phyloP scores from a whole-genome alignment of 2,888 invertebrate species.

The Habrosyne pyritoides region DNA sequence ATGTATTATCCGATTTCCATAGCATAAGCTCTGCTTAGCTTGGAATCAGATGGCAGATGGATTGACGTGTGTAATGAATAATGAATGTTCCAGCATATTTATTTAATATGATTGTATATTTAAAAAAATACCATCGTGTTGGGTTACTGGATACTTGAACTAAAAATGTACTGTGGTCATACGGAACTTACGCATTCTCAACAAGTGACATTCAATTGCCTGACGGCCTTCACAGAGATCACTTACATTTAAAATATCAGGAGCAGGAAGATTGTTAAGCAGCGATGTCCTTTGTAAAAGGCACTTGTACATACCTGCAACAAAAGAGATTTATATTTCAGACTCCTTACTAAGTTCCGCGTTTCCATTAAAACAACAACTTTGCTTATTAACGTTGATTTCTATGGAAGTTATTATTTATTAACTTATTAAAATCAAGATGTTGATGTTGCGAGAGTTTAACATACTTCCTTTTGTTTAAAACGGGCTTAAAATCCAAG shows the following conservation, averaged over 20 bases:
- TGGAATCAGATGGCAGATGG: no score
- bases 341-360: neutral
- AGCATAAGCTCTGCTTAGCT: no score
- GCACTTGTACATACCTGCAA: constrained; percentile 3
- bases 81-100: no score
- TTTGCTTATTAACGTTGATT: neutral
- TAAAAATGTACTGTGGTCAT: constrained; percentile 39
- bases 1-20: no score
- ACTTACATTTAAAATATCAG: constrained; percentile 12
- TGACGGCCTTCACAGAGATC: constrained; percentile 47
- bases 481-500: neutral
- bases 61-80: no score
- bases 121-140: neutral
- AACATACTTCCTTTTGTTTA: neutral
- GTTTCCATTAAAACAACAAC: neutral
- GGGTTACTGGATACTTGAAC: neutral
- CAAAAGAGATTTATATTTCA: neutral
- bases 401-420: neutral
- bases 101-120: no score
- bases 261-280: constrained; percentile 1
- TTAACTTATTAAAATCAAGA: neutral
- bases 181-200: constrained; percentile 48
- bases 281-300: neutral
- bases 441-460: neutral
- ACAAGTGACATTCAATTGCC: constrained; percentile 59